Conservation (phyloP, 1,140 invertebrate species). For the Magallana ariakensis region DNA sequence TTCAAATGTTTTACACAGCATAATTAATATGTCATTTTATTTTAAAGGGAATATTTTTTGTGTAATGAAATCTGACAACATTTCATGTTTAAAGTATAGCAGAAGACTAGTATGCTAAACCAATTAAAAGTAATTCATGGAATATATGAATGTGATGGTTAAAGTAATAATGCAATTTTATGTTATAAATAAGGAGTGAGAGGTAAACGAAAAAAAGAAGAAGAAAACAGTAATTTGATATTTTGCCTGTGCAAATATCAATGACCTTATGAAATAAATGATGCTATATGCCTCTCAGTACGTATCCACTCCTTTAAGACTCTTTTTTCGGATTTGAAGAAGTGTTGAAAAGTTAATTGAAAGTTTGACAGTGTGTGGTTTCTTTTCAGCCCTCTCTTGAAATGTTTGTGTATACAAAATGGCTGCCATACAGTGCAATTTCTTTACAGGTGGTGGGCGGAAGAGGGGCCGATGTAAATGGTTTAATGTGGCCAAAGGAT, state of each 20-base stretch:
- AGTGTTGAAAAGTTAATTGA: constrained; percentile 35
- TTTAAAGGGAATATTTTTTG: too few species aligned
- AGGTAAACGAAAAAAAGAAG: too few species aligned
- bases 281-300: not conserved
- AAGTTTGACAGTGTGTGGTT: constrained; percentile 20
- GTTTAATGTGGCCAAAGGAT: constrained; percentile 96
- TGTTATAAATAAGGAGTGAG: too few species aligned
- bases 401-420: constrained; percentile 35
- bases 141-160: too few species aligned
- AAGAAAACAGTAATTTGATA: too few species aligned
- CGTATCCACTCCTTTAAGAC: not conserved
- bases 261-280: not conserved
- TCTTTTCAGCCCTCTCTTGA: not conserved
- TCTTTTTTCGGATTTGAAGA: not conserved
- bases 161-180: too few species aligned
- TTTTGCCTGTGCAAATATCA: not conserved
- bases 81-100: too few species aligned
- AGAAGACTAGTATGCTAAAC: too few species aligned
- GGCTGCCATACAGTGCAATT: constrained; percentile 31
- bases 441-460: constrained; percentile 72
- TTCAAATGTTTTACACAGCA: too few species aligned
- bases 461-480: constrained; percentile 92
- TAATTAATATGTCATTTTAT: too few species aligned
- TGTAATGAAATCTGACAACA: too few species aligned
- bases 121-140: too few species aligned